Base-by-base conservation (phyloP, 2,888 invertebrate species). In the Limnephilus marmoratus region DNA sequence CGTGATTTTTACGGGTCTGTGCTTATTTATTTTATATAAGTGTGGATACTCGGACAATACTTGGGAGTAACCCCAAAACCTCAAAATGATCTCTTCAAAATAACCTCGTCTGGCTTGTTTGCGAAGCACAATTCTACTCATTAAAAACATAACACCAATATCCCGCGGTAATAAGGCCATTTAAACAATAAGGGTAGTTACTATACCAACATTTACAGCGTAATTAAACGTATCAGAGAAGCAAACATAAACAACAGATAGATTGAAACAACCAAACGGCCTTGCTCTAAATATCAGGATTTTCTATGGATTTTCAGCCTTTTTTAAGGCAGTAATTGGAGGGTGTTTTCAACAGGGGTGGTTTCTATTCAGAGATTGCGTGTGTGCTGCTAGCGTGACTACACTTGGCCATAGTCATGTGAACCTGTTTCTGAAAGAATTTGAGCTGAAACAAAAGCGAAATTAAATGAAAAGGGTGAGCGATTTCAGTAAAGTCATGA, bases 251-350 rank as follows among this genome's bases (percentile, higher is more conserved):
- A 24, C 68, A 68, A 5, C 11, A 68, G 24, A 68, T 68, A 68
- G 68, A n/a, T n/a, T n/a, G 68, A 68, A 68, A 68, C 24, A 11
- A n/a, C 9, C 24, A 24, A 24, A 24, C 68, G n/a, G 68, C 68
- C 24, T 68, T 68, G 68, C 24, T 68, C 68, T 9, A 68, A 68
- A 68, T 68, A 68, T 68, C 68, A 1, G 18, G 68, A 68, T 24
- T 68, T 24, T 68, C 68, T 24, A 68, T 68, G n/a, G 68, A 68
- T 68, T 68, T 68, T 3, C 18, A 68, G 68, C 5, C 53, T 41
- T 68, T 68, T 68, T 68, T 68, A 68, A 68, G 68, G 68, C 68
- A n/a, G 68, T 68, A 68, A 68, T 68, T 68, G 68, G 68, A 68
- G 24, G 68, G 68, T 68, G 68, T 68, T 68, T 68, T n/a, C 68